Evolutionary conservation across 2,888 invertebrate genomes (phyloP), one percentile per base, ranked within the genome.

Genomic region (Trachelus tabidus): DNA sequence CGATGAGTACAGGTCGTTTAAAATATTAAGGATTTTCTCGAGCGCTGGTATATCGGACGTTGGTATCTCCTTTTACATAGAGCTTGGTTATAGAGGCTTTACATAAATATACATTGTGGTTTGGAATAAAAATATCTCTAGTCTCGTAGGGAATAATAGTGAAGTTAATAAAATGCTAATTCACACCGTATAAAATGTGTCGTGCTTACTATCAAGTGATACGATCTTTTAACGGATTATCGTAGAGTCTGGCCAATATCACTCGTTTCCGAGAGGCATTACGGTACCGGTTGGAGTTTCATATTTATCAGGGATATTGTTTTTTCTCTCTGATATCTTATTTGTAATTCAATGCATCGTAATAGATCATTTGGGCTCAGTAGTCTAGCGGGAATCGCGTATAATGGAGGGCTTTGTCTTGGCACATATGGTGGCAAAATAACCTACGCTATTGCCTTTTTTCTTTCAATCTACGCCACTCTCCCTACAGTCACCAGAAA

Each of bases 261-360:
- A 79, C 79, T 78, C 75, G 40, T 80, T 73, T 79, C 76, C 69
- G 73, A 34, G 75, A 79, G 73, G 82, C 77, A 82, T 84, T 81
- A 81, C 75, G 73, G 76, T 74, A 77, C 75, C 76, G 77, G 78
- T 56, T 81, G 82, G 80, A 85, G 86, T 84, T 87, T 83, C 83
- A 85, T 85, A 87, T 88, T 85, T 85, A 87, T 85, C 85, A 83
- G 82, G 82, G 83, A 86, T 86, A 87, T 87, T 86, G 87, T 87
- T 86, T 86, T 82, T 83, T 83, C 82, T 75, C 81, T 78, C 78
- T 79, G 76, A 40, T 78, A 76, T 77, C 85, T 83, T 84, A 85
- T 87, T 88, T 86, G 83, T 85, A 86, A 75, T 87, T 87, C 87
- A 85, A 85, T 86, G 83, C 85, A 81, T 83, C 75, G 77, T 81